Evolutionary conservation across 2,113 vertebrate genomes (phyloP).

Genomic region (Apodemus sylvaticus): DNA sequence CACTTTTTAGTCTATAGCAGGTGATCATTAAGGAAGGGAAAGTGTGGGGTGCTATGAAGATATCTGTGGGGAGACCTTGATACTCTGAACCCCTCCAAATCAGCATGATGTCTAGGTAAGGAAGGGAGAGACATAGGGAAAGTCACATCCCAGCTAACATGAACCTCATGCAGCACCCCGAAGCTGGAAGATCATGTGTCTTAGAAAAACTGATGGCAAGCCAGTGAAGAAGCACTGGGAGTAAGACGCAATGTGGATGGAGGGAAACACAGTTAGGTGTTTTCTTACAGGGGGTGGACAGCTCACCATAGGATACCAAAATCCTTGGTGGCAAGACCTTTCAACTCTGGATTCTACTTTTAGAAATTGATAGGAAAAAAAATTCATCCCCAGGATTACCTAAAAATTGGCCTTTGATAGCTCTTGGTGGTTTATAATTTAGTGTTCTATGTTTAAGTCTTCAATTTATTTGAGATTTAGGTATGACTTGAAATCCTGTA

Average conservation of each 20-base stretch:
- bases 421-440: neutral
- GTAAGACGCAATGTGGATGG: neutral
- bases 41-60: neutral
- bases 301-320: neutral
- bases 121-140: neutral
- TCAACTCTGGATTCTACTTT: neutral
- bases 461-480: slow-evolving; percentile 40
- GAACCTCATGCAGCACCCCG: accelerated
- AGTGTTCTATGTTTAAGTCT: neutral
- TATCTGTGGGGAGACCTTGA: neutral
- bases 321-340: neutral
- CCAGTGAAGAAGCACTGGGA: neutral
- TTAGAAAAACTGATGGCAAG: neutral
- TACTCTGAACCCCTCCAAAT: neutral
- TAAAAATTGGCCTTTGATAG: slow-evolving; percentile 32
- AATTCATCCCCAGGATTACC: neutral
- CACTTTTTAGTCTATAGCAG: neutral
- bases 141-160: neutral
- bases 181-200: neutral
- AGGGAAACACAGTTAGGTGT: no score
- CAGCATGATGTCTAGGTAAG: neutral
- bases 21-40: neutral
- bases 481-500: neutral
- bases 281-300: no score
- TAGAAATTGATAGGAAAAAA: neutral